Evolutionary conservation across 2,113 vertebrate genomes (phyloP).

Genomic region (Nannobrachium achirus): DNA sequence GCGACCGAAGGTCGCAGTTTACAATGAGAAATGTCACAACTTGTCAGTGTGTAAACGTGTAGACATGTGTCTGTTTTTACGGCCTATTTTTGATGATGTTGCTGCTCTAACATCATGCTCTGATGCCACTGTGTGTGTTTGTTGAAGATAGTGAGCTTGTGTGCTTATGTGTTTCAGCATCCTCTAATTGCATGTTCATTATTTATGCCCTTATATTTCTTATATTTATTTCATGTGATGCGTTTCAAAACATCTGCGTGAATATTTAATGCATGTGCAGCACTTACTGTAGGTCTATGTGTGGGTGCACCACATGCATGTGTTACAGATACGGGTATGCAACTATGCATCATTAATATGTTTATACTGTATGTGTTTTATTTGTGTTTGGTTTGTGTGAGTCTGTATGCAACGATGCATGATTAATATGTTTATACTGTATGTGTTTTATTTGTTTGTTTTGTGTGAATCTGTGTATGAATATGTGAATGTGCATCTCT

Average conservation of each 20-base stretch:
- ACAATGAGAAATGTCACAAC: too few species aligned
- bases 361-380: not conserved
- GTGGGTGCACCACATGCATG: too few species aligned
- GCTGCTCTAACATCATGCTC: too few species aligned
- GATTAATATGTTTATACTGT: not conserved
- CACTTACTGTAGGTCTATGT: not conserved
- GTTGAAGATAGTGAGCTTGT: not conserved
- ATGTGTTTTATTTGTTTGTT: not conserved
- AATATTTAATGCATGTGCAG: not conserved
- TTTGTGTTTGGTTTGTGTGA: constrained; percentile 1
- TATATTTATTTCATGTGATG: not conserved
- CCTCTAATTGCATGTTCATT: not conserved
- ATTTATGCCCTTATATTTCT: not conserved
- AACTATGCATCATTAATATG: not conserved
- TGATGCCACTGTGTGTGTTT: not conserved
- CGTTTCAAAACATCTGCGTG: too few species aligned
- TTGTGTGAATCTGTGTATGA: not conserved
- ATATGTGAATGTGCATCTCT: not conserved
- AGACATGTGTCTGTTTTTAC: too few species aligned
- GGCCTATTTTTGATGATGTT: too few species aligned
- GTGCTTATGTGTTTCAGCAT: not conserved
- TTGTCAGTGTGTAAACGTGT: too few species aligned
- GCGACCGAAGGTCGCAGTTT: too few species aligned
- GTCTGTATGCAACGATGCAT: not conserved
- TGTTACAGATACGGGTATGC: too few species aligned